Percentiles rank a stretch among this genome's conserved stretches.
These are phyloP conservation scores for Genyomyrus donnyi DNA, from an alignment of 2,113 vertebrate species.

Conservation along the genomic window DNA sequence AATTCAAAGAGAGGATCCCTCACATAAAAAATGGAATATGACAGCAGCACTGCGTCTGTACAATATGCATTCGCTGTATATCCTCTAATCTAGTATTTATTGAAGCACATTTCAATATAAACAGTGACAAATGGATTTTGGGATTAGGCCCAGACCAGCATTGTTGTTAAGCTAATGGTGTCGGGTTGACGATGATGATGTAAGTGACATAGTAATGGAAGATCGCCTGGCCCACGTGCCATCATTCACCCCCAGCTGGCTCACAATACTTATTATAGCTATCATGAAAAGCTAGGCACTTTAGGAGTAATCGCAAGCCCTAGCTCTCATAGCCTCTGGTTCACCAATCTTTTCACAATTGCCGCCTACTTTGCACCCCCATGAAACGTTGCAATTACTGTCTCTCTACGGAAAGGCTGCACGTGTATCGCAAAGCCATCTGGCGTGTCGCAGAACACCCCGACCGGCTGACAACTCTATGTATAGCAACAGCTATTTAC, in stretches of 20 bases:
- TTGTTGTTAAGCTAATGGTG: background rate
- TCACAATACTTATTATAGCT: background rate
- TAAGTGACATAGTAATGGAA: background rate
- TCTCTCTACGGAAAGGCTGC: background rate
- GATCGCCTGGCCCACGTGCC: background rate
- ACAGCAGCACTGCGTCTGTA: background rate
- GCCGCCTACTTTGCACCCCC: background rate
- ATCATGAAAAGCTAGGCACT: background rate
- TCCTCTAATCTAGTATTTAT: background rate
- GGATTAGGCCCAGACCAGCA: background rate
- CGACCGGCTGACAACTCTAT: constrained; percentile 20
- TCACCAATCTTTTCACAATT: background rate
- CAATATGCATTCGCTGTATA: background rate
- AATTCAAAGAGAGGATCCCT: background rate
- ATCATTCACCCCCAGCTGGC: background rate
- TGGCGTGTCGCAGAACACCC: background rate
- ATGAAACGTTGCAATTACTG: constrained; percentile 16
- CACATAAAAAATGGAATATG: background rate
- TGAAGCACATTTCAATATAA: background rate
- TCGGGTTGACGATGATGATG: background rate
- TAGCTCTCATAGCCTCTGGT: background rate
- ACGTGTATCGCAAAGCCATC: background rate
- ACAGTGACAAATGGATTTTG: background rate
- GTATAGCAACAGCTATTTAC: constrained; percentile 22
- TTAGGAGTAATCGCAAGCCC: background rate